Evolutionary conservation across 1,140 invertebrate genomes (phyloP).

Genomic region (Lucilia cuprina): DNA sequence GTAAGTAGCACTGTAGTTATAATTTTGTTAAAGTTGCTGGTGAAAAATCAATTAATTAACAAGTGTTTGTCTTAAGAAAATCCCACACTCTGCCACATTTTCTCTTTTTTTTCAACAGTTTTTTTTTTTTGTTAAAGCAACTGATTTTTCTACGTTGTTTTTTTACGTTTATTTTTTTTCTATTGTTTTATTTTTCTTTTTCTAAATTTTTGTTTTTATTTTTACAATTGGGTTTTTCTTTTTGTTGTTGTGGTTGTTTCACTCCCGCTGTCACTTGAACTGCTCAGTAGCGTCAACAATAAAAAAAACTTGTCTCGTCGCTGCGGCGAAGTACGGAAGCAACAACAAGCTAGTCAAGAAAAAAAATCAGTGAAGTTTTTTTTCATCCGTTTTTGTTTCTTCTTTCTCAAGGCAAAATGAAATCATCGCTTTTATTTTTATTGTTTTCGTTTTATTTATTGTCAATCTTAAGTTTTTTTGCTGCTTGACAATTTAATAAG

Average conservation of each 20-base stretch:
- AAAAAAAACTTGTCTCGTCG: constrained; percentile 10
- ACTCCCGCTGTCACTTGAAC: constrained; percentile 18
- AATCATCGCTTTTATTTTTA: constrained; percentile 36
- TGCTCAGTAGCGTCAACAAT: background rate
- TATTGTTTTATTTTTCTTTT: constrained; percentile 15
- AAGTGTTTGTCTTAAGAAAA: constrained; percentile 27
- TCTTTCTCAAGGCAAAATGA: constrained; percentile 38
- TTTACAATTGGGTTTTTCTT: background rate
- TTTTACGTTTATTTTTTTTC: background rate
- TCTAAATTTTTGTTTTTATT: constrained; percentile 4
- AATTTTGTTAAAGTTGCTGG: background rate
- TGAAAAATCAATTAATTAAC: constrained; percentile 35
- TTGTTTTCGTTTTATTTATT: background rate
- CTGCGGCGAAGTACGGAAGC: constrained; percentile 1
- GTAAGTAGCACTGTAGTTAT: constrained; percentile 4
- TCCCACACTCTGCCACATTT: constrained; percentile 26
- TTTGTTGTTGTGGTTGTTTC: constrained; percentile 13
- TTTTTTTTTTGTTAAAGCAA: constrained; percentile 4
- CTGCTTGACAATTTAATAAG: background rate
- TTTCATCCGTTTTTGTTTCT: constrained; percentile 16
- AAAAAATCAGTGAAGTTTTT: background rate
- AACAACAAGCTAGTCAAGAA: background rate
- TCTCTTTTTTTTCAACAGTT: background rate
- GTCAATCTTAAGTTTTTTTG: too few species aligned
- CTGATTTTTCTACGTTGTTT: background rate